Conservation (phyloP, 2,888 invertebrate species). For the Drosophila austrosaltans region DNA sequence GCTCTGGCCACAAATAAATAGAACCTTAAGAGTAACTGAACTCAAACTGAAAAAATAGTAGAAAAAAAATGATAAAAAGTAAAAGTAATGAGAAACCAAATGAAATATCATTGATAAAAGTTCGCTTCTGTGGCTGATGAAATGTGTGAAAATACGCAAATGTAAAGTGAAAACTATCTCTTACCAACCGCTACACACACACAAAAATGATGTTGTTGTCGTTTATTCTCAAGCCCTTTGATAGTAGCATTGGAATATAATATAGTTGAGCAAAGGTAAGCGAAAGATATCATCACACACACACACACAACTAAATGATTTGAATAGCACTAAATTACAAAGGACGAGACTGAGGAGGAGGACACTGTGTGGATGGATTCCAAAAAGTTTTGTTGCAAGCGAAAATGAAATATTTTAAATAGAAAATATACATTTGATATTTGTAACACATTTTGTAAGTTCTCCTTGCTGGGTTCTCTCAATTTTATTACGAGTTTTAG, state of each 20-base stretch:
- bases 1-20: conserved; percentile 37
- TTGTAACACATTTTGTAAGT: too few species aligned
- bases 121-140: neutral
- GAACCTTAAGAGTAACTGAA: conserved; percentile 41
- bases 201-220: neutral
- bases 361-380: too few species aligned
- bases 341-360: neutral
- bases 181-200: neutral
- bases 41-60: conserved; percentile 50
- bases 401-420: too few species aligned
- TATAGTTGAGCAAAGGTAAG: neutral
- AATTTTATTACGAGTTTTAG: too few species aligned
- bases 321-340: neutral
- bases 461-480: too few species aligned
- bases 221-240: neutral
- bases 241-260: neutral
- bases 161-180: neutral
- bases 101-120: conserved; percentile 23
- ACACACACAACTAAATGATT: neutral
- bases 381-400: too few species aligned
- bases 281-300: neutral
- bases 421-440: too few species aligned
- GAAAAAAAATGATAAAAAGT: conserved; percentile 24
- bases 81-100: conserved; percentile 30
- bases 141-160: neutral